Evolutionary conservation across 2,888 invertebrate species (phyloP), one percentile per base, ranked within the genome.

Genomic region (Altica lythri): DNA sequence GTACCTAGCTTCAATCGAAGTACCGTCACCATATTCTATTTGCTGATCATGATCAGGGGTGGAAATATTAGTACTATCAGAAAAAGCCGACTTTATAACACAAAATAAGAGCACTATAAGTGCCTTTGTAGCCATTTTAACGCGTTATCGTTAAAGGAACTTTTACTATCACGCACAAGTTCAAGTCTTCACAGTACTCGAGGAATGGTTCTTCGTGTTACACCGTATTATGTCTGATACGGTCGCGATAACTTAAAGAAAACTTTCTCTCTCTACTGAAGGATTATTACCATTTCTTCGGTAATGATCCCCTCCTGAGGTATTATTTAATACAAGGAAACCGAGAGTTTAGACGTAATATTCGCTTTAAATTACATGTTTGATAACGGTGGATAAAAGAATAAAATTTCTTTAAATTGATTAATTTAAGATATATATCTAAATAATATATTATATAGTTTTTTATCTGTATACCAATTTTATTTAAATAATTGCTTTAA

Each of bases 11-110:
- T 69, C 70, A n/a, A 68, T 53, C 3, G 54, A 55, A 12, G 62
- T 57, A 16, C 70, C 70, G 42, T 70, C 70, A 22, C 48, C 62
- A 45, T 63, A 70, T 18, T 70, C 69, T 54, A 70, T 71, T 62
- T 70, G 43, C 18, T 51, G 37, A 12, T 45, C 52, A 12, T 45
- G 29, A 8, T 35, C 32, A 10, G 18, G 35, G 8, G 37, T 16
- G 16, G 52, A 44, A 29, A 46, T 52, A 12, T 52, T 62, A 9
- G 34, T 34, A n/a, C 12, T 27, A 22, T 45, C 22, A 4, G 22
- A n/a, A 17, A 37, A 25, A 10, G 14, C 14, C 9, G 38, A 30
- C 19, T 22, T 32, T 22, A 32, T n/a, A 2, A 42, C 22, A 32
- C n/a, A 40, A 8, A 56, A 48, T 2, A 56, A 35, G 22, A 64